A percentile compares a stretch with the other conserved stretches of the same genome.
These are phyloP conservation scores for Bombylius discolor DNA, from an alignment of 2,888 invertebrate species.

Conservation along the genomic window DNA sequence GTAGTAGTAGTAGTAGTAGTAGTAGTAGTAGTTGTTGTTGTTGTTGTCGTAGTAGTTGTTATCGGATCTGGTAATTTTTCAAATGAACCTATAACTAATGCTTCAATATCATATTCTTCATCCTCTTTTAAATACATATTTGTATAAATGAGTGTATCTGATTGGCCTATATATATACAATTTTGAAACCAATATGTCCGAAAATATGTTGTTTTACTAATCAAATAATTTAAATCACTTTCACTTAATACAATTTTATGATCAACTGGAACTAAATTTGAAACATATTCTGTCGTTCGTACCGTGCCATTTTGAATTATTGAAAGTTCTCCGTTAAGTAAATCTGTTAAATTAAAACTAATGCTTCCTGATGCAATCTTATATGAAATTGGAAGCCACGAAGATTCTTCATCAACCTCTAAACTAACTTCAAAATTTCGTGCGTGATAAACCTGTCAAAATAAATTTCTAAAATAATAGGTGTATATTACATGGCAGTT, in stretches of 20 bases:
- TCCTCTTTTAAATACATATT: constrained; percentile 52
- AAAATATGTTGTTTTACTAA: constrained; percentile 41
- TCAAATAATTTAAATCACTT: constrained; percentile 48
- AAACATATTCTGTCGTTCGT: constrained; percentile 47
- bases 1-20: constrained; percentile 33
- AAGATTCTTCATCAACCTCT: constrained; percentile 33
- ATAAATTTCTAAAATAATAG: no score
- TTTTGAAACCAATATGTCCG: constrained; percentile 69
- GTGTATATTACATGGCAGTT: no score
- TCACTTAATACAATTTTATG: constrained; percentile 46
- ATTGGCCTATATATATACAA: constrained; percentile 54
- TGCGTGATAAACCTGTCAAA: constrained; percentile 36
- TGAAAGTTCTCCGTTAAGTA: constrained; percentile 52
- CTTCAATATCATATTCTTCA: constrained; percentile 50
- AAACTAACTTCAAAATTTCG: constrained; percentile 49
- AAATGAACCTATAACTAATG: constrained; percentile 56
- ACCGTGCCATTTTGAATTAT: constrained; percentile 49
- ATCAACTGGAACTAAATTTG: constrained; percentile 44
- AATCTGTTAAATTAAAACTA: constrained; percentile 41
- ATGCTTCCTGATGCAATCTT: constrained; percentile 31
- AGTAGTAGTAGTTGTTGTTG: constrained; percentile 41
- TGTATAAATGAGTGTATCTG: constrained; percentile 45
- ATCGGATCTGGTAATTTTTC: constrained; percentile 41
- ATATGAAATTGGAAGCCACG: constrained; percentile 32
- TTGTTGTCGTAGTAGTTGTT: constrained; percentile 34